Evolutionary conservation across 2,113 vertebrate species (phyloP).

Genomic region (Mastomys coucha): DNA sequence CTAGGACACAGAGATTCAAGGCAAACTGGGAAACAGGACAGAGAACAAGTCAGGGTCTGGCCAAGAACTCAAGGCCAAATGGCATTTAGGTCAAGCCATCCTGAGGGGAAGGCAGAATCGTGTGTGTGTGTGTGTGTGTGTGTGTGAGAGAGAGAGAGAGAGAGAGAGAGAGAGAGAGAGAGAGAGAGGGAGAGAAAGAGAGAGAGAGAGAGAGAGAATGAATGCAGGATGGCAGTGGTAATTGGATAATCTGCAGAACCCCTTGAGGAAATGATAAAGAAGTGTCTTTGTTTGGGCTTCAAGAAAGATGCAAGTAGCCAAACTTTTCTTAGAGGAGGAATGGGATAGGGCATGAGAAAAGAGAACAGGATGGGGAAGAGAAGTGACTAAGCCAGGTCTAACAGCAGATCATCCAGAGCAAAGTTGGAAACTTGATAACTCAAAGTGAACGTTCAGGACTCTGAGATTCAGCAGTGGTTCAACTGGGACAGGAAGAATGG

Average conservation of each 20-base stretch:
- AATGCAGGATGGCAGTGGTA: no score
- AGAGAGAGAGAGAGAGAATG: no score
- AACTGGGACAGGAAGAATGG: not conserved
- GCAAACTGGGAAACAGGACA: not conserved
- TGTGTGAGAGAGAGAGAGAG: no score
- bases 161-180: no score
- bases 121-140: no score
- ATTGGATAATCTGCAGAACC: not conserved
- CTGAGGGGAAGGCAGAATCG: no score
- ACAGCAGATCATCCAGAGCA: not conserved
- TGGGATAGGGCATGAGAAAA: no score
- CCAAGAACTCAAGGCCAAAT: not conserved
- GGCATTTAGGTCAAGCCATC: no score
- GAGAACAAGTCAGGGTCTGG: not conserved
- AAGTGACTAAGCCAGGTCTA: not conserved
- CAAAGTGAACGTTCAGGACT: not conserved
- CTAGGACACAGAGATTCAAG: not conserved
- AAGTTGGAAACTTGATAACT: not conserved
- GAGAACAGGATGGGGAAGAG: not conserved
- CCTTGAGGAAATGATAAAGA: not conserved
- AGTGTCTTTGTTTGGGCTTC: not conserved
- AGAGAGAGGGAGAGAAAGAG: no score
- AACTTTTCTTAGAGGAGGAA: not conserved
- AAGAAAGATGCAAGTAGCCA: not conserved
- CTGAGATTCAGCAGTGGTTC: not conserved